These are phyloP conservation scores for Leucopsar rothschildi DNA, from an alignment of 2,113 vertebrate species.

Conservation along the genomic window DNA sequence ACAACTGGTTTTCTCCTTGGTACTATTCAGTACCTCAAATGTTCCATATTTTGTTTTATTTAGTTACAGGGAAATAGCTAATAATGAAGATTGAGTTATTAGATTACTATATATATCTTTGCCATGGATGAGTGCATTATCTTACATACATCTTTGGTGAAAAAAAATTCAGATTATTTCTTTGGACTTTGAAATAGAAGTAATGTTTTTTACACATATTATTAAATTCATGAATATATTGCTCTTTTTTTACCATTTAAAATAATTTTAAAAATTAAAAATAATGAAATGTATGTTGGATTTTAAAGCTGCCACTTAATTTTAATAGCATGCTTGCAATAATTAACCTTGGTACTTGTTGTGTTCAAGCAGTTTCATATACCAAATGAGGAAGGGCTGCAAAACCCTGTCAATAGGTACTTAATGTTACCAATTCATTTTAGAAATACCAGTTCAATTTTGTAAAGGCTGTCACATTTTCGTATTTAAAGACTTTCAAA, in stretches of 20 bases:
- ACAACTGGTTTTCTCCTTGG: background rate
- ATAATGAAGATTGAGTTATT: background rate
- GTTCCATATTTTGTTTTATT: background rate
- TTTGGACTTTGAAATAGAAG: background rate
- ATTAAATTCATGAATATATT: fast-evolving
- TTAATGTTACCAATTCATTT: background rate
- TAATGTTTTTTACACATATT: background rate
- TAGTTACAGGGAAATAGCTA: background rate
- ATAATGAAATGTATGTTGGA: background rate
- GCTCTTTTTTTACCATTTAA: background rate
- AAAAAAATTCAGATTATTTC: background rate
- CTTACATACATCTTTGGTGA: background rate
- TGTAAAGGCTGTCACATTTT: background rate
- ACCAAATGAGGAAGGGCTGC: background rate
- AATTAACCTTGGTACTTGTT: background rate
- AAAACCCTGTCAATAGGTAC: background rate
- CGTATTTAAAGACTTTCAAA: background rate
- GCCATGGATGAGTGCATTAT: background rate
- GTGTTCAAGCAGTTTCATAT: background rate
- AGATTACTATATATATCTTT: background rate
- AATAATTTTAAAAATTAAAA: background rate
- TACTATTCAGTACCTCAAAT: background rate
- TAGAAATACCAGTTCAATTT: background rate
- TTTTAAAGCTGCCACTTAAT: background rate
- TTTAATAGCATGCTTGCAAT: background rate